Evolutionary conservation across 1,140 invertebrate genomes (phyloP).

Genomic region (Eurytemora carolleeae): DNA sequence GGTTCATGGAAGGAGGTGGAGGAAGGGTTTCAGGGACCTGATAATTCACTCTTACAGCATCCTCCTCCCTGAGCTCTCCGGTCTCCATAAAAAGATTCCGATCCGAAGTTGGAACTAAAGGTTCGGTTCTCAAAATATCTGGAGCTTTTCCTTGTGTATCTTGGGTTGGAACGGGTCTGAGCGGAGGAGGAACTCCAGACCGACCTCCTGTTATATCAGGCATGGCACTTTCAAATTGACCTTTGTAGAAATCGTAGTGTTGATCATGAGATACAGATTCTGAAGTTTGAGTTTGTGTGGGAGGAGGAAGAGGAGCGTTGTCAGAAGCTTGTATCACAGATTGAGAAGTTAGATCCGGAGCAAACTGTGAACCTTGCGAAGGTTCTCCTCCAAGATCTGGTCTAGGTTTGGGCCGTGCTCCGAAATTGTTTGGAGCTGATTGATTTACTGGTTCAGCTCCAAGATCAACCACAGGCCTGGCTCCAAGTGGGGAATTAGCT

Average conservation of each 20-base stretch:
- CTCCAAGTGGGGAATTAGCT: too few species aligned
- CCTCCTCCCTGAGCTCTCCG: not conserved
- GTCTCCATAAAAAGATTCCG: slow-evolving; percentile 5
- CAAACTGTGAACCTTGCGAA: too few species aligned
- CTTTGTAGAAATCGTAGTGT: not conserved
- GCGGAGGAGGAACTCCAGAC: not conserved
- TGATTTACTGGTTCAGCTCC: too few species aligned
- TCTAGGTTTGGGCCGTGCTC: too few species aligned
- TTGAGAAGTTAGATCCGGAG: not conserved
- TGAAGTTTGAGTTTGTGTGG: not conserved
- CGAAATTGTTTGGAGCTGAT: too few species aligned
- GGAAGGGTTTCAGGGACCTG: not conserved
- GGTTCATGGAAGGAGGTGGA: not conserved
- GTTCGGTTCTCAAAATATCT: not conserved
- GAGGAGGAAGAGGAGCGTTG: not conserved
- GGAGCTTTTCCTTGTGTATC: not conserved
- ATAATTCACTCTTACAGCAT: not conserved
- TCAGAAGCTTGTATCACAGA: not conserved
- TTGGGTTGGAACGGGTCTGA: too few species aligned
- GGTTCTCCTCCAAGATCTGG: too few species aligned
- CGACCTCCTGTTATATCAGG: not conserved
- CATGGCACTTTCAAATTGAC: not conserved
- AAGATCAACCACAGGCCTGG: too few species aligned
- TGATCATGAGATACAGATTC: not conserved
- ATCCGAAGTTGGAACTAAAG: slow-evolving; percentile 1